Base-by-base conservation (phyloP, 2,797 vertebrate species). In the Borostomias antarcticus region DNA sequence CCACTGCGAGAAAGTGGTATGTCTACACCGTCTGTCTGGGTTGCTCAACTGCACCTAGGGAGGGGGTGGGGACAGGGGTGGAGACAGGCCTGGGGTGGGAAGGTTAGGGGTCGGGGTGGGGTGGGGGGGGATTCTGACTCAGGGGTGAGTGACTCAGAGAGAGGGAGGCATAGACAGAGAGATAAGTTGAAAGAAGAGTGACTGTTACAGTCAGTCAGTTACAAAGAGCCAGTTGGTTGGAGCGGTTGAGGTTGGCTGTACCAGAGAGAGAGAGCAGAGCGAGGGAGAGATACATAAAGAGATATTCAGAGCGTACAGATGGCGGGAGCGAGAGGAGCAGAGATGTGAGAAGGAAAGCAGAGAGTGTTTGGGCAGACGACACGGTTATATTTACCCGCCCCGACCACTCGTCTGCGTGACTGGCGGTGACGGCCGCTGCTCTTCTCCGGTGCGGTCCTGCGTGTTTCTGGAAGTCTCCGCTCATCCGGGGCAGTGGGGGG, bases 301-400 rank as follows among this genome's bases (percentile, higher is more conserved):
- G 77, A 77, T 21, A 43, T 73, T 74, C 50, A 66, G 72, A 23
- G 65, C 58, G 35, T 19, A 62, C n/a, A n/a, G n/a, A n/a, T n/a
- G n/a, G n/a, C 26, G 6, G 62, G 45, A 50, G 21, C 53, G 50
- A 43, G 15, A 28, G 17, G 25, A 53, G 37, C 60, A 58, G 60
- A 25, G 68, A 48, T 50, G 35, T 43, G 47, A 40, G 33, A 54
- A 33, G 37, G 78, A 61, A 17, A 33, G 77, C 26, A 21, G 47
- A 48, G 52, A 51, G 68, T 64, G 59, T 28, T 76, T 72, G 33
- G 61, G 58, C 33, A 19, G 43, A 72, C 65, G 11, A 74, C 13
- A 0, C 61, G 85, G 89, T 92, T 94, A 93, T 92, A 94, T 92
- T 94, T 93, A 95, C 88, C 88, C 68, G 0, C 26, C 33, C 10